Conservation (phyloP, 2,797 vertebrate species). For the Smutsia gigantea region DNA sequence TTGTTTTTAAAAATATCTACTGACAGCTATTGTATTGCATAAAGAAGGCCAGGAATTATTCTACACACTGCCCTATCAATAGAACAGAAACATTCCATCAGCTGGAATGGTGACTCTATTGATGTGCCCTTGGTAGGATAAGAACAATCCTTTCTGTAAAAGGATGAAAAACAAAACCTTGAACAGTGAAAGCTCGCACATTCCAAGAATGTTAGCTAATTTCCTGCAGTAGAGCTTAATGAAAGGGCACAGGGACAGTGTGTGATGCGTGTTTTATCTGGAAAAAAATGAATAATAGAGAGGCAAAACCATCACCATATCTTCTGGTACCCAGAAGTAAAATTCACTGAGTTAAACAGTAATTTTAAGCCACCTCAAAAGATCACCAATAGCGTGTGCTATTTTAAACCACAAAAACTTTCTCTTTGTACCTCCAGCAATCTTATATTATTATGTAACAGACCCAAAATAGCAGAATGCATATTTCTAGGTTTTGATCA, state of each 20-base stretch:
- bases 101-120: neutral
- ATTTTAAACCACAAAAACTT: constrained; percentile 24
- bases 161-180: constrained; percentile 49
- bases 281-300: neutral
- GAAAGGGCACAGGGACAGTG: neutral
- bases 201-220: constrained; percentile 51
- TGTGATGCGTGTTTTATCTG: neutral
- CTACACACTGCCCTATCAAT: neutral
- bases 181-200: constrained; percentile 13
- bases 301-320: neutral
- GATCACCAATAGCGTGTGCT: neutral
- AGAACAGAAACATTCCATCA: neutral
- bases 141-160: constrained; percentile 43
- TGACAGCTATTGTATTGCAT: neutral
- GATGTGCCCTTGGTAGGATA: neutral
- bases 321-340: neutral
- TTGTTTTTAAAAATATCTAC: neutral
- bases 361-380: constrained; percentile 21
- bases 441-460: constrained; percentile 48
- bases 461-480: constrained; percentile 12
- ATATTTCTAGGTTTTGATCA: constrained; percentile 56
- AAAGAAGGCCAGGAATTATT: neutral
- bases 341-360: neutral
- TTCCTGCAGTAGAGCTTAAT: neutral
- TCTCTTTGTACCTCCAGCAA: neutral